Conservation (phyloP, 2,113 vertebrate species). For the Galemys pyrenaicus region DNA sequence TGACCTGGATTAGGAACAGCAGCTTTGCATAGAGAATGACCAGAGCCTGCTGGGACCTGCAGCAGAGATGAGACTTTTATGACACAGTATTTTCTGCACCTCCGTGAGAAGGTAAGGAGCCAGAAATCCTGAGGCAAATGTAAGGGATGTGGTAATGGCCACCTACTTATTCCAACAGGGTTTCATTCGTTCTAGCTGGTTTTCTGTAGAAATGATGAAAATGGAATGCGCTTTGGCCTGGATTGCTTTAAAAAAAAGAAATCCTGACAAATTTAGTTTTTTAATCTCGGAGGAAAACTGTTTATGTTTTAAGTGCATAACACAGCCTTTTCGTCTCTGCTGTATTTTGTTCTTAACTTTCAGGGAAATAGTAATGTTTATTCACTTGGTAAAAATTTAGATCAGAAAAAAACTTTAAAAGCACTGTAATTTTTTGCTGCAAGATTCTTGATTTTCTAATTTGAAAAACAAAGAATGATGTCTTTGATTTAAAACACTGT, state of each 20-base stretch:
- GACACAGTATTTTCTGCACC: background rate
- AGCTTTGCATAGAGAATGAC: constrained; percentile 57
- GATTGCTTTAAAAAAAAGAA: background rate
- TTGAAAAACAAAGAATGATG: constrained; percentile 46
- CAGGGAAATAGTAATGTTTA: constrained; percentile 16
- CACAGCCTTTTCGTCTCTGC: background rate
- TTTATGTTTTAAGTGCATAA: background rate
- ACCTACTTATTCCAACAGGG: background rate
- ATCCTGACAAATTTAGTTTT: background rate
- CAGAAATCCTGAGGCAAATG: background rate
- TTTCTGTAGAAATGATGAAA: constrained; percentile 1
- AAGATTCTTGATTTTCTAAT: background rate
- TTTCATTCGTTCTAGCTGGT: background rate
- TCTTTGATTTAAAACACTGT: background rate
- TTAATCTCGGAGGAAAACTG: constrained; percentile 18
- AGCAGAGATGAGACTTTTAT: constrained; percentile 43
- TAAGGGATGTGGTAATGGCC: background rate
- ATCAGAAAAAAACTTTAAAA: background rate
- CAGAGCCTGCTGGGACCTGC: constrained; percentile 60
- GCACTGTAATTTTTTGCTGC: background rate
- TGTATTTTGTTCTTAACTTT: constrained; percentile 15
- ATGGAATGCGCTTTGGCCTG: background rate
- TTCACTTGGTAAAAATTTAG: constrained; percentile 19
- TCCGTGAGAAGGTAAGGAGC: constrained; percentile 58
- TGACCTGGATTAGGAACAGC: constrained; percentile 70